Base-by-base conservation (phyloP, 1,140 invertebrate species). In the Meloidogyne exigua region DNA sequence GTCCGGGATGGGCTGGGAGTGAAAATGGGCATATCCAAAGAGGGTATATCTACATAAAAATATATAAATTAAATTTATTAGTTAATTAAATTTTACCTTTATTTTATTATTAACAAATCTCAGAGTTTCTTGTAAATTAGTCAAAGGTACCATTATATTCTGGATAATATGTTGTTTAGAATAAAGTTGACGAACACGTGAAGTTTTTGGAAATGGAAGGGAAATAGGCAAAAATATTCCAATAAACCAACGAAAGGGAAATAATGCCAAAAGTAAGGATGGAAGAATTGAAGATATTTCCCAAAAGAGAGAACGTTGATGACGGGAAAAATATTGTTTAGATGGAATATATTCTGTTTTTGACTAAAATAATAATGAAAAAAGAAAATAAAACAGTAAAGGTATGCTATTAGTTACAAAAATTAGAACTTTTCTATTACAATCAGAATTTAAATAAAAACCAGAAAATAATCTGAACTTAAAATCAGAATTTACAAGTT, bases 1-100 rank as follows among this genome's bases (percentile, higher is more conserved):
- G 90, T 13, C 93, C 93, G 1, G 92, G 92, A 44, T 91, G 88
- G 44, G 90, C 88, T 42, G 90, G 91, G 74, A 94, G 85, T 83
- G 90, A 91, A 84, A 93, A 93, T 0, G 93, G 93, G 87, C 93
- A 94, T 49, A 94, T 83, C 93, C 93, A 94, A 7, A 94, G 88
- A 0, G 93, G 93, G 87, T 93, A 94, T 28, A 94, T 90, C 91
- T 92, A 77, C 36, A 80, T 25, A 25, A 25, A 23, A n/a, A 12
- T 72, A 2, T 7, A 75, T 26, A n/a, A 71, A 21, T 10, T 70
- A 72, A 13, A 25, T 57, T 15, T 7, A n/a, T n/a, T n/a, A n/a
- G n/a, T n/a, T n/a, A 25, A 28, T 39, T 66, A 76, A 73, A n/a
- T n/a, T n/a, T 77, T 25, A 75, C 15, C 2, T 26, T 18, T 2